phyloP scores from a whole-genome alignment of 53 echinoderm and acorn worm genomes.

The Patiria pectinifera region DNA sequence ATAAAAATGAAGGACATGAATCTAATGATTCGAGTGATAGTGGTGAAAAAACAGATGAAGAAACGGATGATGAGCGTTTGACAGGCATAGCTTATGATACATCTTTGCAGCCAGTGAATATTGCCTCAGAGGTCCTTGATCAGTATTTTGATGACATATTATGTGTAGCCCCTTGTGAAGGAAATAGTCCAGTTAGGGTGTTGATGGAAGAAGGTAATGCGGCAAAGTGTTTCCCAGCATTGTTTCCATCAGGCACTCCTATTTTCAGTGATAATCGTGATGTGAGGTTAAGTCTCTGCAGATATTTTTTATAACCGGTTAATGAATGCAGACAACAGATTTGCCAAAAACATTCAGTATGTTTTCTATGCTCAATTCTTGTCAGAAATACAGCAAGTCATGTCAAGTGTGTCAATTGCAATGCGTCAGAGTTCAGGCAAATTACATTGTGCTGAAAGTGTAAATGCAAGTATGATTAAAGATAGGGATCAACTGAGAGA shows the following conservation, averaged over 20 bases:
- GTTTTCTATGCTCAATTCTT: constrained; percentile 83
- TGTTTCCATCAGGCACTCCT: constrained; percentile 76
- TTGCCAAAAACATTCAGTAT: constrained; percentile 72
- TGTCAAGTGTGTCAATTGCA: constrained; percentile 83
- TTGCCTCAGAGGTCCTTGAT: constrained; percentile 54
- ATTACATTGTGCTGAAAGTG: constrained; percentile 12
- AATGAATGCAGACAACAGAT: constrained; percentile 76
- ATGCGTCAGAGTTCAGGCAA: constrained; percentile 65
- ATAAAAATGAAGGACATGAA: constrained; percentile 13
- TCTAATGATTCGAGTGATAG: background rate
- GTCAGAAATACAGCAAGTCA: constrained; percentile 73
- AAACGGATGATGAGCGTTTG: constrained; percentile 41
- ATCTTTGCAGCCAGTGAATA: constrained; percentile 73
- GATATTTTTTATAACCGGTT: constrained; percentile 82
- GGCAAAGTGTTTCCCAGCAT: constrained; percentile 64
- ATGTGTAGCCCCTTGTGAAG: constrained; percentile 78
- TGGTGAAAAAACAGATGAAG: constrained; percentile 40
- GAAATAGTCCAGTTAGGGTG: constrained; percentile 69
- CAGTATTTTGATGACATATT: constrained; percentile 67
- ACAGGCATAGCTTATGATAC: constrained; percentile 57
- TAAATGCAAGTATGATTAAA: no score
- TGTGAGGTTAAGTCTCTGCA: constrained; percentile 58
- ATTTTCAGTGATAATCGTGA: constrained; percentile 68
- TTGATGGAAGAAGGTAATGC: constrained; percentile 71
- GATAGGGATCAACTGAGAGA: no score